These are phyloP conservation scores for Sarcophaga variegata DNA, from an alignment of 2,888 invertebrate species.

Conservation along the genomic window DNA sequence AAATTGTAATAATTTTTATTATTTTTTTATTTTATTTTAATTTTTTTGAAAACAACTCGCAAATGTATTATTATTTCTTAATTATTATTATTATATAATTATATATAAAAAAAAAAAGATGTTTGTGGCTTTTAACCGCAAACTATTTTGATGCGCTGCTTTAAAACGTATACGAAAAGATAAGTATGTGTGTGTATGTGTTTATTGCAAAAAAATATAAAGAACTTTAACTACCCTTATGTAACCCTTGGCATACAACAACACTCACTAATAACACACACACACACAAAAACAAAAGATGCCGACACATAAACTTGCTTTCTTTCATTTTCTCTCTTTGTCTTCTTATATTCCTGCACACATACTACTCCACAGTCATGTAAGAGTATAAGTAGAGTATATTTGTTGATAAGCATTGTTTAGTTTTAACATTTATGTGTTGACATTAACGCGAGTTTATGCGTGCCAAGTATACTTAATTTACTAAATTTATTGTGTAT, in stretches of 20 bases:
- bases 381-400: slow-evolving; percentile 29
- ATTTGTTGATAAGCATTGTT: slow-evolving; percentile 58
- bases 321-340: background rate
- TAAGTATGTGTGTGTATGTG: slow-evolving; percentile 18
- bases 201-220: slow-evolving; percentile 31
- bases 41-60: slow-evolving; percentile 72
- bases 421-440: slow-evolving; percentile 66
- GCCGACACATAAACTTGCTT: slow-evolving; percentile 13
- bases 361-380: slow-evolving; percentile 12
- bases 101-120: slow-evolving; percentile 79
- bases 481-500: slow-evolving; percentile 60
- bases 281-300: background rate
- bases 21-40: slow-evolving; percentile 65
- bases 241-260: slow-evolving; percentile 58
- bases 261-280: slow-evolving; percentile 29
- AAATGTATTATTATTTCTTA: slow-evolving; percentile 79
- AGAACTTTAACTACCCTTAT: slow-evolving; percentile 40
- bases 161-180: slow-evolving; percentile 19
- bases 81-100: slow-evolving; percentile 81
- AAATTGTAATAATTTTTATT: slow-evolving; percentile 76
- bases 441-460: slow-evolving; percentile 68
- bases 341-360: background rate
- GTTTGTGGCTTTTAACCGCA: slow-evolving; percentile 63
- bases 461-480: slow-evolving; percentile 67
- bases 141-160: slow-evolving; percentile 48